Conservation (phyloP, 2,797 vertebrate genomes). For the Pseudochirops corinnae region DNA sequence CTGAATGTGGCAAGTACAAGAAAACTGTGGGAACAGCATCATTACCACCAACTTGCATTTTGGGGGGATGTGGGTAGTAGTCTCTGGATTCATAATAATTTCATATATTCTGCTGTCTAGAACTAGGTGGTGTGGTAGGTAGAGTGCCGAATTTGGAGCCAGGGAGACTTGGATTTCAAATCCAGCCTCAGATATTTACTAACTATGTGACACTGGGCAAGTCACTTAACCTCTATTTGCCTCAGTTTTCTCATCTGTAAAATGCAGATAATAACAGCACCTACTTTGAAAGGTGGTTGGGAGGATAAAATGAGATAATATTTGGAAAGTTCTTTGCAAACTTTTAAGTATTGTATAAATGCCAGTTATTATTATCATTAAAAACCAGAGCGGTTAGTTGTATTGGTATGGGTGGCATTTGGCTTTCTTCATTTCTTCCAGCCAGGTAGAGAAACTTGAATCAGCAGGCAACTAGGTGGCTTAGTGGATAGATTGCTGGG, state of each 20-base stretch:
- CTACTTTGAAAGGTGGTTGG: background rate
- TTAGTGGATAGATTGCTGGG: background rate
- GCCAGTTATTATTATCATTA: background rate
- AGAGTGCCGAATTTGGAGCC: background rate
- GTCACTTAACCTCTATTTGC: background rate
- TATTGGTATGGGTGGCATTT: background rate
- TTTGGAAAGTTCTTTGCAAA: background rate
- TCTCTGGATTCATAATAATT: background rate
- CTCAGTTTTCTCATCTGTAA: background rate
- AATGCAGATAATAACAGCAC: background rate
- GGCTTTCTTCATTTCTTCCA: background rate
- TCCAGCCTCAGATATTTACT: background rate
- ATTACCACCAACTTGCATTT: background rate
- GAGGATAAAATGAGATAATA: background rate
- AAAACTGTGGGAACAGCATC: background rate
- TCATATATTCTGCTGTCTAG: background rate
- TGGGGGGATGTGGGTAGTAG: background rate
- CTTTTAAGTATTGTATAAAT: background rate
- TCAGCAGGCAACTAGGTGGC: background rate
- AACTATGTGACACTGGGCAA: background rate
- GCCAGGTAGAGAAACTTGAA: background rate
- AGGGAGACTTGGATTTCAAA: background rate
- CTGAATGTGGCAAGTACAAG: background rate
- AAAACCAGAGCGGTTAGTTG: background rate
- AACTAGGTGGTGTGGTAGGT: background rate